These are phyloP conservation scores for Mythimna impura DNA, from an alignment of 2,888 invertebrate genomes.

Conservation along the genomic window DNA sequence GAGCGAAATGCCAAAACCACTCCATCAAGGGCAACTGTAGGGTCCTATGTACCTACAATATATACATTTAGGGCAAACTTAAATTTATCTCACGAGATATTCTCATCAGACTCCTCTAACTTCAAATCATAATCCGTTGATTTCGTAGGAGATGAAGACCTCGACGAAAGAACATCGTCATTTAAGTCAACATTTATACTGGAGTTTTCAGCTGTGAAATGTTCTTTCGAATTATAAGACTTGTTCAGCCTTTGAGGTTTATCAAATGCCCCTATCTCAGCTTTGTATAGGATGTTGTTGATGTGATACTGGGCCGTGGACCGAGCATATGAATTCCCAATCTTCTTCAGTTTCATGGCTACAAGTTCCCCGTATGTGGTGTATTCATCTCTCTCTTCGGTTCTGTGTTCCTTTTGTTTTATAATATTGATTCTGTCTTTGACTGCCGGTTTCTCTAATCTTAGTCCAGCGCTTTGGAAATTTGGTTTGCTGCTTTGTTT, in stretches of 20 bases:
- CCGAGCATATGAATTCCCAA: slow-evolving; percentile 37
- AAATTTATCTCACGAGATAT: not conserved
- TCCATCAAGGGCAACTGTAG: not conserved
- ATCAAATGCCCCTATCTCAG: slow-evolving; percentile 40
- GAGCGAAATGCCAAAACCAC: not conserved
- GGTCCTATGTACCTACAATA: too few species aligned
- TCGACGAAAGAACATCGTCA: slow-evolving; percentile 28
- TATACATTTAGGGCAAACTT: not conserved
- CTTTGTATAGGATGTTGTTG: slow-evolving; percentile 46
- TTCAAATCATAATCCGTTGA: slow-evolving; percentile 30
- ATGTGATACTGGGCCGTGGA: slow-evolving; percentile 43
- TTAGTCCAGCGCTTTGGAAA: not conserved
- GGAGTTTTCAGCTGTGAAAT: slow-evolving; percentile 7
- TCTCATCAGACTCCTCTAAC: slow-evolving; percentile 40
- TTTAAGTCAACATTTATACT: not conserved
- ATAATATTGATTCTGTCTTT: slow-evolving; percentile 2
- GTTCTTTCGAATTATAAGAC: not conserved
- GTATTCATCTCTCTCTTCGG: slow-evolving; percentile 32
- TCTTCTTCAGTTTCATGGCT: slow-evolving; percentile 43
- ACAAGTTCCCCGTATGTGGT: slow-evolving; percentile 42
- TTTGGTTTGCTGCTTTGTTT: slow-evolving; percentile 1
- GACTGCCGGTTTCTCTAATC: not conserved
- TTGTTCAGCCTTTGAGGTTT: not conserved
- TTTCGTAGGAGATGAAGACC: slow-evolving; percentile 38
- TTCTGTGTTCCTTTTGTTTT: not conserved